Conservation (phyloP, 1,140 invertebrate species). For the Drepana arcuata region DNA sequence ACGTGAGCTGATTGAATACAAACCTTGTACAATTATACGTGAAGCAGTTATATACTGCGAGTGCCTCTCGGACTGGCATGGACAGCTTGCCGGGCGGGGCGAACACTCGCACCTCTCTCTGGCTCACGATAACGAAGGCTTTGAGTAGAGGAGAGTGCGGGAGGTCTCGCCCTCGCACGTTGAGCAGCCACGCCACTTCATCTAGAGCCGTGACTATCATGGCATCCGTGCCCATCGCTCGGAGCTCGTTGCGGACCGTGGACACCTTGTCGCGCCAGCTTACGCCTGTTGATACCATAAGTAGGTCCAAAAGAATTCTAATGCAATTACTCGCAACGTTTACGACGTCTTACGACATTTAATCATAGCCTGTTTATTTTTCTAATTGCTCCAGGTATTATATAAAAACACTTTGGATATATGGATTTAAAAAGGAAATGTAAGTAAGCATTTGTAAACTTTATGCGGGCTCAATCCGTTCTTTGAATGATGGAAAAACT, state of each 20-base stretch:
- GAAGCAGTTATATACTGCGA: constrained; percentile 75
- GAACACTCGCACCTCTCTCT: constrained; percentile 76
- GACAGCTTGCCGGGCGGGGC: constrained; percentile 74
- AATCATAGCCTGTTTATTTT: too few species aligned
- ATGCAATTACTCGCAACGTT: too few species aligned
- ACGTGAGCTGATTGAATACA: too few species aligned
- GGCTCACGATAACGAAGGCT: constrained; percentile 83
- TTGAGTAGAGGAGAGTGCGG: constrained; percentile 89
- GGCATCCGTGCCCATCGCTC: constrained; percentile 78
- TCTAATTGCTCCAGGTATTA: too few species aligned
- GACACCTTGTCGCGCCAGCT: constrained; percentile 83
- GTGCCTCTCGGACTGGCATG: constrained; percentile 63
- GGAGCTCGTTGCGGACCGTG: constrained; percentile 78
- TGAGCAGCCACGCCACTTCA: constrained; percentile 95
- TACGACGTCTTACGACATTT: too few species aligned
- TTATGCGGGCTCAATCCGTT: too few species aligned
- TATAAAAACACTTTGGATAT: too few species aligned
- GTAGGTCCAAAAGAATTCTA: too few species aligned
- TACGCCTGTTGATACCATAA: constrained; percentile 68
- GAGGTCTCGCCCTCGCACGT: constrained; percentile 93
- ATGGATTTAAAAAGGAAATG: too few species aligned
- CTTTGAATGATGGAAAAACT: too few species aligned
- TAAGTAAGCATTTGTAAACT: too few species aligned
- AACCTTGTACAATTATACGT: constrained; percentile 78
- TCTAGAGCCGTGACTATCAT: constrained; percentile 91